Evolutionary conservation across 2,113 vertebrate genomes (phyloP).

Genomic region (Hyaena hyaena): DNA sequence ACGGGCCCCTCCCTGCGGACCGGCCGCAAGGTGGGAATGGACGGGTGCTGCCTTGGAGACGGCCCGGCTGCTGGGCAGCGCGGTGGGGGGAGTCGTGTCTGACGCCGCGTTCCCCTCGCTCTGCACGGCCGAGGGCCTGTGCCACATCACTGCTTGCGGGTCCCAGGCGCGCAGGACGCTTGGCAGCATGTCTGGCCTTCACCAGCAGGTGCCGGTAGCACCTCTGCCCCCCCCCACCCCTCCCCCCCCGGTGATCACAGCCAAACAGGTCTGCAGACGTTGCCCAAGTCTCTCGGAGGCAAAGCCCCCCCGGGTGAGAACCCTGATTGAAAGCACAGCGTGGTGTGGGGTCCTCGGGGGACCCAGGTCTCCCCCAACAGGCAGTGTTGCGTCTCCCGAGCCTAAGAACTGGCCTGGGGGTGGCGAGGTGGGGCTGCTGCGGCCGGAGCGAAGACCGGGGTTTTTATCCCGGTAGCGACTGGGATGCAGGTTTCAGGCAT

Average conservation of each 20-base stretch:
- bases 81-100: too few species aligned
- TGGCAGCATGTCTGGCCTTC: background rate
- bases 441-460: accelerated
- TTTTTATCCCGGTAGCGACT: background rate
- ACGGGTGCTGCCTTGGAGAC: too few species aligned
- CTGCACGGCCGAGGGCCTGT: background rate
- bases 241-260: background rate
- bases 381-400: background rate
- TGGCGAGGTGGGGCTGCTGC: background rate
- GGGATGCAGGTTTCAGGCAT: background rate
- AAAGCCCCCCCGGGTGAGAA: background rate
- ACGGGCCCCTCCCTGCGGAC: accelerated
- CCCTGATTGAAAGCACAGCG: background rate
- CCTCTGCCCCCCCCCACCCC: background rate
- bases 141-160: background rate
- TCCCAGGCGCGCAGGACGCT: accelerated
- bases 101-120: background rate
- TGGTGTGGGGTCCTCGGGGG: too few species aligned
- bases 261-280: background rate
- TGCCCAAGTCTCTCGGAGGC: background rate
- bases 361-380: background rate
- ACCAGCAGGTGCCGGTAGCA: background rate
- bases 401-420: background rate
- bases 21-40: too few species aligned
- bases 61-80: background rate